These are phyloP conservation scores for Temnopleurus reevesii DNA, from an alignment of 53 echinoderm and acorn worm species.

Conservation along the genomic window DNA sequence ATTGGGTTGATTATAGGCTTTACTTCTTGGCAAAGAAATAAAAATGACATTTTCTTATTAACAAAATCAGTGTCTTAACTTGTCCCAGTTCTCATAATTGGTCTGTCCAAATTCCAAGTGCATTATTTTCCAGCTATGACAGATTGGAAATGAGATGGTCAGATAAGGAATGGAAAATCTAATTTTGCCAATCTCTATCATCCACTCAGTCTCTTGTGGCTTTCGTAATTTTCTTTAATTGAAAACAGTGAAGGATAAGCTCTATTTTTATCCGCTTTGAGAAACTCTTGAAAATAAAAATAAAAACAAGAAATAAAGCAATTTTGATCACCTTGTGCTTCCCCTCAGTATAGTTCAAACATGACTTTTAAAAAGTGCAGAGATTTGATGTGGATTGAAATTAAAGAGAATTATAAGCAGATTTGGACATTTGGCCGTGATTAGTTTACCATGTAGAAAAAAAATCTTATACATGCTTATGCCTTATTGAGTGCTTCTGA, in stretches of 20 bases:
- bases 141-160: not conserved
- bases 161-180: not conserved
- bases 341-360: not conserved
- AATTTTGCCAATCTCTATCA: slow-evolving; percentile 14
- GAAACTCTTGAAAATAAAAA: not conserved
- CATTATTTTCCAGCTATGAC: not conserved
- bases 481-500: too few relatives aligned
- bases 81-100: not conserved
- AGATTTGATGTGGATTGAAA: not conserved
- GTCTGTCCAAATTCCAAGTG: not conserved
- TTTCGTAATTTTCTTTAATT: slow-evolving; percentile 14
- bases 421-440: not conserved
- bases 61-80: not conserved
- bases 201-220: slow-evolving; percentile 8
- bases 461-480: too few relatives aligned
- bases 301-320: not conserved
- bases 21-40: too few relatives aligned
- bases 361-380: not conserved
- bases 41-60: too few relatives aligned
- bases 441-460: too few relatives aligned
- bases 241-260: not conserved
- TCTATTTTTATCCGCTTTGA: not conserved
- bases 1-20: too few relatives aligned
- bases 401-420: not conserved
- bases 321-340: slow-evolving; percentile 18